phyloP scores from a whole-genome alignment of 2,797 vertebrate species.

The Cossypha niveicapilla region DNA sequence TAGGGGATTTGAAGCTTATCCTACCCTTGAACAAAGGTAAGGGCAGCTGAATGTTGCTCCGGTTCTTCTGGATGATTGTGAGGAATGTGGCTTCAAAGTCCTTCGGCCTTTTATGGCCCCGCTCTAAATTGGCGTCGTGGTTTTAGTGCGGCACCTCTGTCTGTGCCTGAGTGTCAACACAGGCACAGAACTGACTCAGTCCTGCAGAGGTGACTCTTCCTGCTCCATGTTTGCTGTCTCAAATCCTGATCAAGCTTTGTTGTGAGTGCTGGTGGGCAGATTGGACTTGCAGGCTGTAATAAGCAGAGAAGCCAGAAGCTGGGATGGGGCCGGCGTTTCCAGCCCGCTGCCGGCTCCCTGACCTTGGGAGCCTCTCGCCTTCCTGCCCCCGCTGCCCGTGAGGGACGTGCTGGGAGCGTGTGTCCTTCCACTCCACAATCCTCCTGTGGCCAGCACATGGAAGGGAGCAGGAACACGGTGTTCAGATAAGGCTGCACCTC shows the following conservation, averaged over 20 bases:
- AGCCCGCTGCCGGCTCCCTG: neutral
- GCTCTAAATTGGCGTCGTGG: neutral
- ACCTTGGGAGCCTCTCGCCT: neutral
- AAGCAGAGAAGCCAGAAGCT: neutral
- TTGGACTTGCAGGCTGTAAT: neutral
- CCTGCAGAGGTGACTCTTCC: neutral
- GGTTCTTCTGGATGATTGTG: neutral
- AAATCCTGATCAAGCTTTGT: neutral
- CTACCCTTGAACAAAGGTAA: neutral
- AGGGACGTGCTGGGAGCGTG: neutral
- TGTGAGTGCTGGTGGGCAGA: neutral
- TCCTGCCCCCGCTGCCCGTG: neutral
- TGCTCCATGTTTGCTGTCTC: neutral
- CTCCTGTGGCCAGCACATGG: neutral
- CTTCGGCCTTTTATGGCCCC: neutral
- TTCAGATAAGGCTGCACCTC: conserved; percentile 45
- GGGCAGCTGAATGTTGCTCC: neutral
- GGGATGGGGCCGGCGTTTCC: neutral
- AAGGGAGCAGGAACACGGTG: neutral
- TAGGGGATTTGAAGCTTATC: neutral
- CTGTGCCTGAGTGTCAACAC: neutral
- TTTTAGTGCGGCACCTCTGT: neutral
- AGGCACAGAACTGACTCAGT: neutral
- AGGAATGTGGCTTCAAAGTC: neutral
- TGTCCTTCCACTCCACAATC: neutral